Conservation (phyloP, 1,140 invertebrate species). For the Anastatus disparis region DNA sequence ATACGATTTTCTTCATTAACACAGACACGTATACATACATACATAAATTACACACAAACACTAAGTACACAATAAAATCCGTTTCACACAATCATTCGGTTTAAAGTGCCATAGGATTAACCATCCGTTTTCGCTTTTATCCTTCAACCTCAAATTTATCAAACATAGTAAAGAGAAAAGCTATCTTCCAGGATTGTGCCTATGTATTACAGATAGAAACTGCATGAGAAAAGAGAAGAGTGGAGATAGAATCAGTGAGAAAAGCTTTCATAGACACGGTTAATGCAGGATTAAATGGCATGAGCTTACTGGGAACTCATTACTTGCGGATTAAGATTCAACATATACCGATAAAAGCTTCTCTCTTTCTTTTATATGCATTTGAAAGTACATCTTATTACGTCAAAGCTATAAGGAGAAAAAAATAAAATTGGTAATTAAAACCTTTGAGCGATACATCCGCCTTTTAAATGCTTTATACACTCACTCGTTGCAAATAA, state of each 20-base stretch:
- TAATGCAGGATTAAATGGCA: conserved; percentile 45
- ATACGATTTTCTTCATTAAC: background rate
- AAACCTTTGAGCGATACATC: background rate
- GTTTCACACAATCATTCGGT: background rate
- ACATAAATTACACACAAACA: background rate
- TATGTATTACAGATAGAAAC: background rate
- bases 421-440: background rate
- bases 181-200: background rate
- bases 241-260: background rate
- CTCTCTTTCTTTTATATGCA: background rate
- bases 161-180: background rate
- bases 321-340: conserved; percentile 47
- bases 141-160: conserved; percentile 16
- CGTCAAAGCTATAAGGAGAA: background rate
- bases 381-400: background rate
- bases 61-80: conserved; percentile 15
- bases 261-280: conserved; percentile 39
- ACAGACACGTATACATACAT: background rate
- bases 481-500: background rate
- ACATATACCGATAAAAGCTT: background rate
- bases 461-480: background rate
- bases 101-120: conserved; percentile 13
- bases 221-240: no score
- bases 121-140: background rate
- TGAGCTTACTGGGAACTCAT: conserved; percentile 37